phyloP scores from a whole-genome alignment of 2,113 vertebrate species.

The Eretmochelys imbricata region DNA sequence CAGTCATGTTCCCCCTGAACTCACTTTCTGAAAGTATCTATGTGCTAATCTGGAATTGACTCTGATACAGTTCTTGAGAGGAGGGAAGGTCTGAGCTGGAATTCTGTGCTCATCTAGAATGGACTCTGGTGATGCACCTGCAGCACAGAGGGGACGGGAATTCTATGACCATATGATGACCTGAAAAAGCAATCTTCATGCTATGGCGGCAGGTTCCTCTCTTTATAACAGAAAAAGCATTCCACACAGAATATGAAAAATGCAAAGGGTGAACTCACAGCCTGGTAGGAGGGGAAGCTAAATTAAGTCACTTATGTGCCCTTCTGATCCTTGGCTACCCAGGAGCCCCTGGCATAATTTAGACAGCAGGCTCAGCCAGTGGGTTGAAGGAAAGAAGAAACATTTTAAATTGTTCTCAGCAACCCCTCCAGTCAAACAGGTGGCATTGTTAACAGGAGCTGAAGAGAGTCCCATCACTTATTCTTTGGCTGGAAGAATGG shows the following conservation, averaged over 20 bases:
- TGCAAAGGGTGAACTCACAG: not conserved
- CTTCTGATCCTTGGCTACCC: not conserved
- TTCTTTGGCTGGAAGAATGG: not conserved
- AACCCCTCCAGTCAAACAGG: not conserved
- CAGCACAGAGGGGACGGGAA: not conserved
- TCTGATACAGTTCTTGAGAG: not conserved
- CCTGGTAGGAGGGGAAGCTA: not conserved
- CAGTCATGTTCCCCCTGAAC: accelerated
- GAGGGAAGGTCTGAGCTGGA: not conserved
- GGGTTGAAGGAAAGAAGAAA: not conserved
- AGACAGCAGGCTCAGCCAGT: not conserved
- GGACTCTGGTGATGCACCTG: not conserved
- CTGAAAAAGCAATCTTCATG: accelerated
- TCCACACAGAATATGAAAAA: not conserved
- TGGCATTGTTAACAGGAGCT: not conserved
- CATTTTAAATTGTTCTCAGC: not conserved
- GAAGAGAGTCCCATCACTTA: not conserved
- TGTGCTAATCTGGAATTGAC: not conserved
- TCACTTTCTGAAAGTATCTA: not conserved
- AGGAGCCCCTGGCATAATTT: not conserved
- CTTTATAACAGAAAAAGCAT: not conserved
- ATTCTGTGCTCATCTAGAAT: not conserved
- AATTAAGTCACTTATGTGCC: not conserved
- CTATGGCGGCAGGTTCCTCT: not conserved
- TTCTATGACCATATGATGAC: not conserved